Conservation (phyloP, 2,888 invertebrate species). For the Cryptophagus acutangulus region DNA sequence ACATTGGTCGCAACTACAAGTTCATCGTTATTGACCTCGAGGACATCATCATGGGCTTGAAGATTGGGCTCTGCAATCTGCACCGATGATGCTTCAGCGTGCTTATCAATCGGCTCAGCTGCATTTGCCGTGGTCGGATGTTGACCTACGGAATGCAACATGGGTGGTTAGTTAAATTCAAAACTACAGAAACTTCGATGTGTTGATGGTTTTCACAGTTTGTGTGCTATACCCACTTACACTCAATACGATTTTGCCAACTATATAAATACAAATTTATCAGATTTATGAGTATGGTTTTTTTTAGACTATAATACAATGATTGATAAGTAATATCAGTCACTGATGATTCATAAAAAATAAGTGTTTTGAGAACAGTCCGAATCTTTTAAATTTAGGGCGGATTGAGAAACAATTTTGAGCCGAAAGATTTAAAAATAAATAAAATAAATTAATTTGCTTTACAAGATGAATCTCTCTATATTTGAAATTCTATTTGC, state of each 20-base stretch:
- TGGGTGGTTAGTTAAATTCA: constrained; percentile 16
- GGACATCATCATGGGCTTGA: constrained; percentile 32
- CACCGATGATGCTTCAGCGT: constrained; percentile 26
- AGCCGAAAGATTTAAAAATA: too few relatives aligned
- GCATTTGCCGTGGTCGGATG: constrained; percentile 47
- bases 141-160: constrained; percentile 47
- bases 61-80: constrained; percentile 25
- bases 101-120: constrained; percentile 36
- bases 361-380: too few relatives aligned
- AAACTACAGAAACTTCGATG: too few relatives aligned
- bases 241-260: constrained; percentile 36
- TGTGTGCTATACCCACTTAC: constrained; percentile 26
- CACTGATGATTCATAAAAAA: too few relatives aligned
- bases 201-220: background rate
- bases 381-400: background rate
- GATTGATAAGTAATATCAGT: too few relatives aligned
- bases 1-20: constrained; percentile 45
- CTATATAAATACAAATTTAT: too few relatives aligned
- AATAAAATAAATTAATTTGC: too few relatives aligned
- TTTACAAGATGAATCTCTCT: too few relatives aligned
- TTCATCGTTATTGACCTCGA: constrained; percentile 27
- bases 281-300: too few relatives aligned
- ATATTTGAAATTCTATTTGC: too few relatives aligned
- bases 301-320: too few relatives aligned
- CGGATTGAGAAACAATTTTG: background rate